Evolutionary conservation across 2,888 invertebrate genomes (phyloP), one percentile per base, ranked within the genome.

Genomic region (Plagodis dolabraria): DNA sequence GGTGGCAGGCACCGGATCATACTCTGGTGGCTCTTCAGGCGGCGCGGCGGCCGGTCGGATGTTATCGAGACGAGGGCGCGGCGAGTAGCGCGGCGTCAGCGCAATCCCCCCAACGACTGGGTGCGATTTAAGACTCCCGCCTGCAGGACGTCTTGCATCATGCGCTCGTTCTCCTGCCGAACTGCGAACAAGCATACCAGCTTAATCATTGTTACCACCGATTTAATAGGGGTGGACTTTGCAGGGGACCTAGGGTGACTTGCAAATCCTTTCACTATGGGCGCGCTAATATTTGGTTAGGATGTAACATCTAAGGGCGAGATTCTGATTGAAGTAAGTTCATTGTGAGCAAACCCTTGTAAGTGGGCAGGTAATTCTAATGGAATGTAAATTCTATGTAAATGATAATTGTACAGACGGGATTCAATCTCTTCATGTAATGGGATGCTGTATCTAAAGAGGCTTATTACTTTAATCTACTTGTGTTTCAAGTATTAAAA

Each of bases 151-250:
- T 96, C 96, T 86, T 94, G 94, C 93, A 97, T 94, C 90, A 97
- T 93, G 89, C 96, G 96, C 93, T 97, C 97, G 93, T 97, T 97
- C 94, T 97, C 96, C 93, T 96, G 96, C 76, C 97, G 96, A 86
- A 97, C 97, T 97, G 95, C 72, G 94, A 94, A 89, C 91, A 90
- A 92, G 76, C 68, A 81, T 64, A 61, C 64, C 69, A 71, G 85
- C 87, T 89, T 87, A 86, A 89, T 79, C 85, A 79, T 80, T 65
- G 73, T 76, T 61, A 68, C 63, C 52, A 54, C 62, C 47, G 52
- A 65, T 65, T 50, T 40, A 46, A 50, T 35, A 52, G 57, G 69
- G 72, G 57, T 53, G 76, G 80, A 76, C 51, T 65, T 79, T 76
- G 78, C 71, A 53, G 43, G 55, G 63, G 65, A 45, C 59, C 56